phyloP scores from a whole-genome alignment of 2,888 invertebrate species.

The Corythucha ciliata region DNA sequence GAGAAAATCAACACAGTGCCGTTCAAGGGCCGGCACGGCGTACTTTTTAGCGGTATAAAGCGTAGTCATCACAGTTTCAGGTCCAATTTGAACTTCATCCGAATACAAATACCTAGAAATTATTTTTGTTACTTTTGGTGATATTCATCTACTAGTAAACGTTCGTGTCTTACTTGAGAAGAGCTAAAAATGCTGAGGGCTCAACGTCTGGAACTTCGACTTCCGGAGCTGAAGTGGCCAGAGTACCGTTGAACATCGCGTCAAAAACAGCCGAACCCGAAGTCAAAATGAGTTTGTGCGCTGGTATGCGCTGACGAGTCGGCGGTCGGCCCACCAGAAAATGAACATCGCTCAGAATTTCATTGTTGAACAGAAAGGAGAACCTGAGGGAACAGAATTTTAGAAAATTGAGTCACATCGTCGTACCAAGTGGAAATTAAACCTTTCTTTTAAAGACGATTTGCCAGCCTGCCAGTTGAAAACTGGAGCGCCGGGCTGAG shows the following conservation, averaged over 20 bases:
- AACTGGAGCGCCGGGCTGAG: constrained; percentile 18
- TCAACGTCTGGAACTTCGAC: constrained; percentile 77
- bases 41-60: constrained; percentile 80
- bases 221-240: constrained; percentile 58
- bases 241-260: constrained; percentile 72
- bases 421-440: constrained; percentile 48
- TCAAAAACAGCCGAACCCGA: constrained; percentile 79
- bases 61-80: constrained; percentile 79
- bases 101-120: constrained; percentile 57
- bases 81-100: constrained; percentile 72
- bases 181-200: constrained; percentile 66
- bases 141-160: too few relatives aligned
- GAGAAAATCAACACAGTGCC: constrained; percentile 71
- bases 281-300: constrained; percentile 69
- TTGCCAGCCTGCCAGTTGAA: constrained; percentile 68
- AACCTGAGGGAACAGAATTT: constrained; percentile 45
- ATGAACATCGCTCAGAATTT: constrained; percentile 60
- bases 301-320: constrained; percentile 61
- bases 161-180: constrained; percentile 46
- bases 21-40: constrained; percentile 71
- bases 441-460: constrained; percentile 39
- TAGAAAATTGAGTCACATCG: too few relatives aligned
- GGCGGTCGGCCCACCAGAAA: constrained; percentile 67
- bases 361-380: constrained; percentile 57
- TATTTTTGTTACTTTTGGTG: too few relatives aligned